These are phyloP conservation scores for Saccopteryx leptura DNA, from an alignment of 2,113 vertebrate species.

Conservation along the genomic window DNA sequence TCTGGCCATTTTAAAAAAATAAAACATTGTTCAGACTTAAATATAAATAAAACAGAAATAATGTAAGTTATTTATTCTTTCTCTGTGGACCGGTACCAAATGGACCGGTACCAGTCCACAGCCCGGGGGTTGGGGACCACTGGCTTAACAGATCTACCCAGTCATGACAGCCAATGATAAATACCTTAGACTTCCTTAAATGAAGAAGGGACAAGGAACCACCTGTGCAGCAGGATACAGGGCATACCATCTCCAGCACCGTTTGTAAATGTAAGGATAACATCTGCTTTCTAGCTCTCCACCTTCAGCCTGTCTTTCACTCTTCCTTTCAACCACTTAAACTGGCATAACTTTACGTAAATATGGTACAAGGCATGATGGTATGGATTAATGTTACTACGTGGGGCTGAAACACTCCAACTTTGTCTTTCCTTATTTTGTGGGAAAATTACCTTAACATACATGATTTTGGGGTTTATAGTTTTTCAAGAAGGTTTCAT, in stretches of 20 bases:
- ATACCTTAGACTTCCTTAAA: background rate
- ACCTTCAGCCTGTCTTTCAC: background rate
- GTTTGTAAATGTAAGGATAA: background rate
- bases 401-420: background rate
- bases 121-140: too few species aligned
- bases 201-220: background rate
- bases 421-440: background rate
- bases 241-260: too few species aligned
- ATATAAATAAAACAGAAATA: too few species aligned
- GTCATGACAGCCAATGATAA: background rate
- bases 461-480: background rate
- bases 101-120: too few species aligned
- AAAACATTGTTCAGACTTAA: too few species aligned
- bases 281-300: background rate
- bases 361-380: too few species aligned
- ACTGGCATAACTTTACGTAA: background rate
- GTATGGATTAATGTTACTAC: background rate
- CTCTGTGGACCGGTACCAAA: too few species aligned
- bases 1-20: too few species aligned
- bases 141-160: background rate
- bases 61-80: too few species aligned
- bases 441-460: background rate
- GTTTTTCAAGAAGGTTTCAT: background rate
- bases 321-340: background rate
- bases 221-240: background rate